These are phyloP conservation scores for Meandrina meandrites DNA, from an alignment of 92 coral and sea anemone genomes.

Conservation along the genomic window DNA sequence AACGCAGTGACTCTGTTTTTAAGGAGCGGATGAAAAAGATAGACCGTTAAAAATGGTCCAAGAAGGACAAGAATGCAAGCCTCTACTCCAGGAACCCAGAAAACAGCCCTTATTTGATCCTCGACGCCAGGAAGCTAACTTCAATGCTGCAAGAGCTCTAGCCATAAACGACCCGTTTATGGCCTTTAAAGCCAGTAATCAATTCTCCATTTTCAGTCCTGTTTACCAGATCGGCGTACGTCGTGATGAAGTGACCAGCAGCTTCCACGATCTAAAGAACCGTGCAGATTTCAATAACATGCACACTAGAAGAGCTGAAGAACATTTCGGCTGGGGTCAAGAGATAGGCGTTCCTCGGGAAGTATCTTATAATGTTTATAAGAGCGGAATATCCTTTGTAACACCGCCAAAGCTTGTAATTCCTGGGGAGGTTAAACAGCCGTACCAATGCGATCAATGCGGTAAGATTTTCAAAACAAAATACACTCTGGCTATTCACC, in stretches of 20 bases:
- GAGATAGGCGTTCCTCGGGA: background rate
- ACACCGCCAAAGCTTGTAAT: background rate
- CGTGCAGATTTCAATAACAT: slow-evolving; percentile 7
- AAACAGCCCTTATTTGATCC: background rate
- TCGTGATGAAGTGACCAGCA: background rate
- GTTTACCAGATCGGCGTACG: background rate
- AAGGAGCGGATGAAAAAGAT: background rate
- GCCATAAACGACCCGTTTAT: slow-evolving; percentile 3
- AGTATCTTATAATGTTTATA: background rate
- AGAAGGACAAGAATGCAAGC: background rate
- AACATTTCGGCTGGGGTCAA: slow-evolving; percentile 16
- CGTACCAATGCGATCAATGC: slow-evolving; percentile 79
- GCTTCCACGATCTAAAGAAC: background rate
- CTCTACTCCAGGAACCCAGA: background rate
- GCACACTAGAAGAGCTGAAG: slow-evolving; percentile 1
- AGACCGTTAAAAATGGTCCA: background rate
- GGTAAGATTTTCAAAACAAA: slow-evolving; percentile 87
- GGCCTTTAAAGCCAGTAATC: background rate
- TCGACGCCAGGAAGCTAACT: background rate
- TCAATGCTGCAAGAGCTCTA: background rate
- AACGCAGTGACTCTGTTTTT: background rate
- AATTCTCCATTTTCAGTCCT: slow-evolving; percentile 29
- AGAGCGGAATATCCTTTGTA: background rate
- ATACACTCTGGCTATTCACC: slow-evolving; percentile 86
- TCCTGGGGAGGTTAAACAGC: slow-evolving; percentile 55